Percentiles rank a stretch among this genome's conserved stretches.
Conservation (phyloP, 2,888 invertebrate genomes). For the Amphipyra berbera region DNA sequence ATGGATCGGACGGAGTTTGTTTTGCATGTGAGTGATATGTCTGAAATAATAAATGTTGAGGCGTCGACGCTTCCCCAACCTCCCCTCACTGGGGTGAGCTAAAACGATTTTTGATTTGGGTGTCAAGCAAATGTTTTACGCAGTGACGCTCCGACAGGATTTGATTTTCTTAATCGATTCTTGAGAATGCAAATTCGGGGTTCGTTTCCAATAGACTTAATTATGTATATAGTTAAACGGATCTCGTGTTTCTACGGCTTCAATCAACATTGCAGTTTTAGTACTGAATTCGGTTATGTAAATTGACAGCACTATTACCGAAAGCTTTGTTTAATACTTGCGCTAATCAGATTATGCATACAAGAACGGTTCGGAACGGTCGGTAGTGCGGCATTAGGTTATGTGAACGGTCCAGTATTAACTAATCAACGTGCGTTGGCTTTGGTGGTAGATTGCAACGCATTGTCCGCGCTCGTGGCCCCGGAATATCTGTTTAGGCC, state of each 20-base stretch:
- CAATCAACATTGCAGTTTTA: constrained; percentile 67
- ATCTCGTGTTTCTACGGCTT: constrained; percentile 69
- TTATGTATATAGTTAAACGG: constrained; percentile 63
- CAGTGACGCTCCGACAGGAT: constrained; percentile 84
- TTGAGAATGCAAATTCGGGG: constrained; percentile 77
- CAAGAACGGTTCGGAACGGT: constrained; percentile 85
- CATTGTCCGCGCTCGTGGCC: constrained; percentile 87
- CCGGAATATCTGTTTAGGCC: constrained; percentile 90
- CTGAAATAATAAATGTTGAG: constrained; percentile 90
- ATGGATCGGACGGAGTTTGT: constrained; percentile 90
- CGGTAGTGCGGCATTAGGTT: constrained; percentile 80
- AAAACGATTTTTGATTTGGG: constrained; percentile 90
- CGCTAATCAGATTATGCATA: constrained; percentile 89
- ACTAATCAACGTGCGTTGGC: constrained; percentile 88
- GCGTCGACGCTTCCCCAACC: constrained; percentile 86
- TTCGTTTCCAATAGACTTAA: constrained; percentile 59
- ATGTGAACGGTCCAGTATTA: constrained; percentile 86
- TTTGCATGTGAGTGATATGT: constrained; percentile 90
- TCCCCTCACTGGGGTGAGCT: constrained; percentile 83
- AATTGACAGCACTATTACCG: constrained; percentile 77
- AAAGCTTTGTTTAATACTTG: constrained; percentile 88
- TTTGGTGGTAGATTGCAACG: constrained; percentile 85
- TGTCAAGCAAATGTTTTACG: constrained; percentile 90
- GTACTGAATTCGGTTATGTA: constrained; percentile 69
- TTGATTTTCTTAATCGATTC: constrained; percentile 90